Percentiles rank a stretch among this genome's conserved stretches.
phyloP scores from a whole-genome alignment of 2,113 vertebrate species.

The Macrotus californicus region DNA sequence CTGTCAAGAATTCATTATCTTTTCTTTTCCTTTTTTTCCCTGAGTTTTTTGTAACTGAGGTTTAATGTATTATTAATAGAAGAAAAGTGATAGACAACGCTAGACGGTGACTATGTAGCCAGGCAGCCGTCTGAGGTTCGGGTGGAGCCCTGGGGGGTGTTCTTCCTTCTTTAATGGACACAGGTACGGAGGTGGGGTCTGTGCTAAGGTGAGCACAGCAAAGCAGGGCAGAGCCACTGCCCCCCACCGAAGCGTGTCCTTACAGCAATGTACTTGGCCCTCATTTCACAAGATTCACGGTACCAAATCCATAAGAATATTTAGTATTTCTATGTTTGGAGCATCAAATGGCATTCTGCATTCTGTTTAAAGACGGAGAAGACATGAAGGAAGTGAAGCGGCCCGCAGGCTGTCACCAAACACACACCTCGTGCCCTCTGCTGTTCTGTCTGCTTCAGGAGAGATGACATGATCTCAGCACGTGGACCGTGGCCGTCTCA shows the following conservation, averaged over 20 bases:
- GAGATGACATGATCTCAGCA: neutral
- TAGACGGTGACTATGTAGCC: slow-evolving; percentile 1
- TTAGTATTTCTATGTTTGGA: neutral
- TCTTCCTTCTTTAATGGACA: slow-evolving; percentile 37
- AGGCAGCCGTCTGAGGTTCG: neutral
- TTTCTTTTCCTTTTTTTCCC: slow-evolving; percentile 8
- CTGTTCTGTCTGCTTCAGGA: neutral
- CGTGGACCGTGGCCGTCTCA: neutral
- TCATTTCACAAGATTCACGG: neutral
- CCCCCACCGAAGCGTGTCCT: fast-evolving
- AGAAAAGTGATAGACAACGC: neutral
- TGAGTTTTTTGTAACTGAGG: slow-evolving; percentile 29
- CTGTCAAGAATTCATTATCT: slow-evolving; percentile 66
- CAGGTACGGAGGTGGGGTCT: neutral
- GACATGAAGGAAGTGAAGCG: neutral
- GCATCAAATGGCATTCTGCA: neutral
- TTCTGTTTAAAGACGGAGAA: neutral
- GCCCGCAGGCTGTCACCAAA: neutral
- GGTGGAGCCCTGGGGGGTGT: neutral
- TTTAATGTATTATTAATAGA: slow-evolving; percentile 70
- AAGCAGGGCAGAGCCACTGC: neutral
- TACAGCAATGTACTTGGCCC: neutral
- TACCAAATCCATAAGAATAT: neutral
- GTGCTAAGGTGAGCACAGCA: neutral
- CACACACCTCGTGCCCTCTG: neutral